Evolutionary conservation across 2,888 invertebrate species (phyloP).

Genomic region (Ditula angustiorana): DNA sequence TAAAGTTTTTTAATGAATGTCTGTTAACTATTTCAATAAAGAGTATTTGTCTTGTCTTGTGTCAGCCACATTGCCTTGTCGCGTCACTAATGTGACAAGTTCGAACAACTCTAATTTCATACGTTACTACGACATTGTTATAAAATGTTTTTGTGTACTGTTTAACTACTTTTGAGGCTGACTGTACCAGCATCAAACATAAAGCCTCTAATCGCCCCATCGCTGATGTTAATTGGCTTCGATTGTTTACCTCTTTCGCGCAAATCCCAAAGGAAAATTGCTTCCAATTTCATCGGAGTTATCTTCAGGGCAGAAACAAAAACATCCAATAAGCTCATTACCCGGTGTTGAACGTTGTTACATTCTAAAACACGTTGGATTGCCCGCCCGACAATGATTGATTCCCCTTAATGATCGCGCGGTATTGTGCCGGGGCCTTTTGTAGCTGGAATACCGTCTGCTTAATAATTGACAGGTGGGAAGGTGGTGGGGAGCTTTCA

Average conservation of each 20-base stretch:
- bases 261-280: neutral
- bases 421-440: conserved; percentile 24
- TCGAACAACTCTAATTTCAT: too few relatives aligned
- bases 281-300: neutral
- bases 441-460: conserved; percentile 14
- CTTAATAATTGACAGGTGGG: conserved; percentile 34
- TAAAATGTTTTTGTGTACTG: too few relatives aligned
- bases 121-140: too few relatives aligned
- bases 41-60: too few relatives aligned
- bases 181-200: too few relatives aligned
- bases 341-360: conserved; percentile 10
- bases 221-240: neutral
- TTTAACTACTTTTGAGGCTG: too few relatives aligned
- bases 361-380: conserved; percentile 26
- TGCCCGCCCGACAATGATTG: conserved; percentile 34
- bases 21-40: too few relatives aligned
- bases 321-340: conserved; percentile 18
- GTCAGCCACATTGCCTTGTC: too few relatives aligned
- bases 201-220: too few relatives aligned
- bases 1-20: too few relatives aligned
- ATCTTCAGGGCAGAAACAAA: conserved; percentile 7
- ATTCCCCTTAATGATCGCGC: conserved; percentile 35
- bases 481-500: conserved; percentile 18
- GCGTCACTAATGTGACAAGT: too few relatives aligned
- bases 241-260: neutral